phyloP scores from a whole-genome alignment of 1,140 invertebrate genomes.

The Pseudachorutes palmiensis region DNA sequence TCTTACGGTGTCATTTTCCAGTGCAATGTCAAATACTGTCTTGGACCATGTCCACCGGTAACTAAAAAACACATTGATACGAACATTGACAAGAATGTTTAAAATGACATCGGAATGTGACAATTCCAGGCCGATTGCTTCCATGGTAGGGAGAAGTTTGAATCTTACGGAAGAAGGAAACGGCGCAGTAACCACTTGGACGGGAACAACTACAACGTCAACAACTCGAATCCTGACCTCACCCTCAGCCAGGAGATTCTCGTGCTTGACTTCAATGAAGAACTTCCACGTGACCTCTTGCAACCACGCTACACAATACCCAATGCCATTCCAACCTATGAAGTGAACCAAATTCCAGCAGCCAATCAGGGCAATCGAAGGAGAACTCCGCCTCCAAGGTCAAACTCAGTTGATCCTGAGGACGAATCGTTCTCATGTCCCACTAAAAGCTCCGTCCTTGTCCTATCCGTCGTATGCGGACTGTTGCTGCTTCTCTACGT shows the following conservation, averaged over 20 bases:
- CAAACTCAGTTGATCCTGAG: not conserved
- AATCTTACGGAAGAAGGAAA: slow-evolving; percentile 80
- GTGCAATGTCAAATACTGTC: slow-evolving; percentile 92
- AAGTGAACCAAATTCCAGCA: slow-evolving; percentile 4
- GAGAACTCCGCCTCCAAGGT: not conserved
- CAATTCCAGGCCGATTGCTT: slow-evolving; percentile 68
- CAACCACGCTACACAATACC: slow-evolving; percentile 26
- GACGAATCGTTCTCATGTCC: slow-evolving; percentile 51
- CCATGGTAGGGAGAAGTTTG: slow-evolving; percentile 75
- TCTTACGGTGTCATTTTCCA: slow-evolving; percentile 95
- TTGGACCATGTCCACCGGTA: slow-evolving; percentile 87
- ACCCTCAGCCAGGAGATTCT: slow-evolving; percentile 88
- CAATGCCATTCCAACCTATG: slow-evolving; percentile 12
- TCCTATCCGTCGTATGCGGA: slow-evolving; percentile 78
- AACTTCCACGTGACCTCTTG: slow-evolving; percentile 31
- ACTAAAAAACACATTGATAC: slow-evolving; percentile 33
- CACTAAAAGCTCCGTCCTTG: slow-evolving; percentile 77
- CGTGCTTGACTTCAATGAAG: slow-evolving; percentile 51
- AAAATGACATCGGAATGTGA: not conserved
- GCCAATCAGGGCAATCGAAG: slow-evolving; percentile 3
- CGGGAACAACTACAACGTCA: slow-evolving; percentile 49
- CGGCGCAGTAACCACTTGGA: slow-evolving; percentile 54
- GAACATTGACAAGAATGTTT: not conserved
- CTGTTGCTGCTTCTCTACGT: slow-evolving; percentile 76
- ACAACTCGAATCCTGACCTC: slow-evolving; percentile 61